These are phyloP conservation scores for Eurystomus glaucurus DNA, from an alignment of 2,797 vertebrate species.

Conservation along the genomic window DNA sequence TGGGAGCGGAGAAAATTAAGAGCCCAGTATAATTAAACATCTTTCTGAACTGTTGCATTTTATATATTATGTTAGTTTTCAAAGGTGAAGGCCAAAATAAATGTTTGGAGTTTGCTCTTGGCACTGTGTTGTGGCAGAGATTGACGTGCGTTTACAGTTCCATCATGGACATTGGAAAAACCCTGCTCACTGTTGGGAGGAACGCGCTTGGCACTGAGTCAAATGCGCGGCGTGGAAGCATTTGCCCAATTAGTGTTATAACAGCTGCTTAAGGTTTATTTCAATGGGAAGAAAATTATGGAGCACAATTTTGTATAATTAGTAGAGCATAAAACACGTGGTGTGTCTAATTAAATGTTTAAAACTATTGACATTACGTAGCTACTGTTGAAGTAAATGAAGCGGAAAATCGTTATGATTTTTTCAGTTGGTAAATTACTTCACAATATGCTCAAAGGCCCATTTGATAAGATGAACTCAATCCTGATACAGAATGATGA, in stretches of 20 bases:
- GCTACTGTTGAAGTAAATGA: constrained; percentile 80
- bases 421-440: constrained; percentile 73
- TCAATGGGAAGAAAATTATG: constrained; percentile 77
- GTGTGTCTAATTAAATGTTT: constrained; percentile 80
- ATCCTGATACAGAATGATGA: constrained; percentile 67
- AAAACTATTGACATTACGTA: constrained; percentile 79
- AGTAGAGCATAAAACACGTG: constrained; percentile 81
- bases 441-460: constrained; percentile 70
- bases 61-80: constrained; percentile 50
- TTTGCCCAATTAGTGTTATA: constrained; percentile 80
- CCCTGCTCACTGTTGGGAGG: not conserved
- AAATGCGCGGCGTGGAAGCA: constrained; percentile 40
- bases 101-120: constrained; percentile 40
- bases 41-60: constrained; percentile 48
- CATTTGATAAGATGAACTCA: constrained; percentile 79
- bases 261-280: constrained; percentile 79
- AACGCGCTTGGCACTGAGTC: constrained; percentile 36
- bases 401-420: constrained; percentile 75
- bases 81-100: constrained; percentile 60
- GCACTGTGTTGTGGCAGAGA: constrained; percentile 15
- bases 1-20: constrained; percentile 22
- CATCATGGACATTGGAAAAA: constrained; percentile 66
- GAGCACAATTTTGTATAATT: constrained; percentile 79
- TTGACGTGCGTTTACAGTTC: constrained; percentile 26
- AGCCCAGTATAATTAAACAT: constrained; percentile 38